These are phyloP conservation scores for Cirrhinus molitorella DNA, from an alignment of 2,797 vertebrate genomes.

Conservation along the genomic window DNA sequence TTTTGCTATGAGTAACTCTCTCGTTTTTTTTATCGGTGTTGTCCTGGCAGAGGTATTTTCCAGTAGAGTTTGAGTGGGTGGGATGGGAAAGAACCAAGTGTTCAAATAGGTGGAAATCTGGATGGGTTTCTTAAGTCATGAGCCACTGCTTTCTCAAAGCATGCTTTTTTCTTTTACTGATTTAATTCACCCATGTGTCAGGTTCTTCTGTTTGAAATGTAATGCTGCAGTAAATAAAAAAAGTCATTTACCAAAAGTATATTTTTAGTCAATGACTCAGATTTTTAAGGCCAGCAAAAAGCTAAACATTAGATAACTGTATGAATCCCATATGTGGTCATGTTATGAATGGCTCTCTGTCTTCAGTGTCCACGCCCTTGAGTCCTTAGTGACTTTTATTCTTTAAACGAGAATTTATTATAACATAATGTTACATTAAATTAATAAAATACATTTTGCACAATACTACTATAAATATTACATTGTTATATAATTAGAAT, in stretches of 20 bases:
- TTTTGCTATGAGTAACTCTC: background rate
- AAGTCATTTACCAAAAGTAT: conserved; percentile 44
- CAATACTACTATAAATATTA: no score
- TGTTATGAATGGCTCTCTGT: conserved; percentile 38
- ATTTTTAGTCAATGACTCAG: conserved; percentile 43
- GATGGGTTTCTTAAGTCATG: conserved; percentile 51
- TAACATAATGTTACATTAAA: background rate
- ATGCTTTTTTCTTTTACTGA: conserved; percentile 61
- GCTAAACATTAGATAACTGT: conserved; percentile 13
- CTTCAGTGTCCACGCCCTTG: conserved; percentile 12
- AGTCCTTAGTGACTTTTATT: conserved; percentile 11
- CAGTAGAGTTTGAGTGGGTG: conserved; percentile 54
- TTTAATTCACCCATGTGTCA: conserved; percentile 63
- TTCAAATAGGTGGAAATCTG: conserved; percentile 67
- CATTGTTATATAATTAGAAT: no score
- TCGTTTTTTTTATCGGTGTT: conserved; percentile 25
- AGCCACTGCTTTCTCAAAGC: conserved; percentile 44
- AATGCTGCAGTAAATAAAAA: conserved; percentile 31
- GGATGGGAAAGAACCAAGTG: conserved; percentile 36
- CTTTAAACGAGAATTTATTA: background rate
- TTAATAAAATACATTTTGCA: no score
- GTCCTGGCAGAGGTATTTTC: conserved; percentile 64
- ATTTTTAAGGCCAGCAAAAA: conserved; percentile 1
- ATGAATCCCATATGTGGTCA: conserved; percentile 22
- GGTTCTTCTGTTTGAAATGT: conserved; percentile 31